Base-by-base conservation (phyloP, 2,113 vertebrate species). In the Maccullochella peelii region DNA sequence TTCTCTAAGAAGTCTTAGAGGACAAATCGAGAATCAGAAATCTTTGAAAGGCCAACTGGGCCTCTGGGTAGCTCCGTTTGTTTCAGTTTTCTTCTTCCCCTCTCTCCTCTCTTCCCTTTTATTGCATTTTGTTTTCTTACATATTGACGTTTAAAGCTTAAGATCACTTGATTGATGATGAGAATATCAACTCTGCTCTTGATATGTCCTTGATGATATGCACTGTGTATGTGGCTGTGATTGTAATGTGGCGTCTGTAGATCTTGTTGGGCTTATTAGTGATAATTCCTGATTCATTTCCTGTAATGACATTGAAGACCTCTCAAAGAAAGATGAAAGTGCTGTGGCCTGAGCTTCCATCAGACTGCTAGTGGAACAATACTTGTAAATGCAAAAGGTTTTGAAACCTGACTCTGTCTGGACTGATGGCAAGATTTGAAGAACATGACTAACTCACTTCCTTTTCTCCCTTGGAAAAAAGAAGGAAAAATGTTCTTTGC, bases 21-120 rank as follows among this genome's bases (percentile, higher is more conserved):
- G 81, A 80, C 59, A 77, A 40, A 42, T 25, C 79, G 38, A 69
- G 61, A 83, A 83, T 72, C 58, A 71, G 44, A 72, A 83, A 62
- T 54, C 58, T 80, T 73, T 74, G 38, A 75, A 82, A 83, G 75
- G 75, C 72, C 36, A 72, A 27, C 42, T 52, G 20, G 44, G 52
- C 65, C 63, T 78, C 68, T 84, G 63, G 33, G 77, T 25, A 71
- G 25, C 40, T 86, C 49, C 52, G 40, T 80, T 76, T 88, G 57
- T 73, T 54, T 77, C 47, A 15, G 30, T 57, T 80, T 38, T 42
- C 47, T 67, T 54, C 25, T 49, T 67, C 25, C 49, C 25, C 54
- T 54, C n/a, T 42, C 12, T 65, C 16, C 20, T 54, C 12, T 27
- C 52, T 54, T 58, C 6, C 42, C 75, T 76, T 82, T 82, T 8